Evolutionary conservation across 2,113 vertebrate species (phyloP).

Genomic region (Lepisosteus oculatus): DNA sequence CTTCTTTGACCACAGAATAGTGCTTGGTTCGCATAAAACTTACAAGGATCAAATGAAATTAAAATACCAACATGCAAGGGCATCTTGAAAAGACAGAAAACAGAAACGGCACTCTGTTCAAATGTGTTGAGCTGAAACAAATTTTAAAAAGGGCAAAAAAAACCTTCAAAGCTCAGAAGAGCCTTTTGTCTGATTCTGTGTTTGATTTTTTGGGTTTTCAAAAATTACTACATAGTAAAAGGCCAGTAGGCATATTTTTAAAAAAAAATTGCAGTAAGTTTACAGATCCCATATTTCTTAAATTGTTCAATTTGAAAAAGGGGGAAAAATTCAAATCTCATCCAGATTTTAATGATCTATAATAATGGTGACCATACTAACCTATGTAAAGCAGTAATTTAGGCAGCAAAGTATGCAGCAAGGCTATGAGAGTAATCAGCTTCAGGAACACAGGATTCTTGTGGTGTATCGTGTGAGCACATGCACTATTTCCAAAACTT

Average conservation of each 20-base stretch:
- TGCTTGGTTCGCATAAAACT: constrained; percentile 30
- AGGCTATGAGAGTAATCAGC: constrained; percentile 54
- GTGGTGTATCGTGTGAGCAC: constrained; percentile 53
- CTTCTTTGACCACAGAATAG: constrained; percentile 25
- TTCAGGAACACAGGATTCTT: constrained; percentile 40
- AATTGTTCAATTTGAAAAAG: constrained; percentile 49
- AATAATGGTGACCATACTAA: constrained; percentile 45
- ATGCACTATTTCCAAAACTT: constrained; percentile 41
- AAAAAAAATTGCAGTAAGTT: constrained; percentile 45
- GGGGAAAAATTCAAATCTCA: constrained; percentile 29
- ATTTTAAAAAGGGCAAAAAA: constrained; percentile 15
- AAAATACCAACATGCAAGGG: constrained; percentile 34
- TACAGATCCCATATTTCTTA: constrained; percentile 49
- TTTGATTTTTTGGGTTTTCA: constrained; percentile 40
- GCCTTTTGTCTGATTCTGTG: constrained; percentile 27
- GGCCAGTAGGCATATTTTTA: constrained; percentile 32
- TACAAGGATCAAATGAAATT: constrained; percentile 46
- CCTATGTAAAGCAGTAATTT: constrained; percentile 60
- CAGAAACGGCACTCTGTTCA: constrained; percentile 23
- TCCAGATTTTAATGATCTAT: constrained; percentile 34
- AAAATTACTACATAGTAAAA: constrained; percentile 37
- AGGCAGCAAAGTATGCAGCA: constrained; percentile 22
- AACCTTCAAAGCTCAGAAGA: constrained; percentile 21
- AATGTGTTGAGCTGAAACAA: constrained; percentile 30
- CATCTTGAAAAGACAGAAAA: constrained; percentile 23